Evolutionary conservation across 2,113 vertebrate species (phyloP).

Genomic region (Oceanodroma tethys): DNA sequence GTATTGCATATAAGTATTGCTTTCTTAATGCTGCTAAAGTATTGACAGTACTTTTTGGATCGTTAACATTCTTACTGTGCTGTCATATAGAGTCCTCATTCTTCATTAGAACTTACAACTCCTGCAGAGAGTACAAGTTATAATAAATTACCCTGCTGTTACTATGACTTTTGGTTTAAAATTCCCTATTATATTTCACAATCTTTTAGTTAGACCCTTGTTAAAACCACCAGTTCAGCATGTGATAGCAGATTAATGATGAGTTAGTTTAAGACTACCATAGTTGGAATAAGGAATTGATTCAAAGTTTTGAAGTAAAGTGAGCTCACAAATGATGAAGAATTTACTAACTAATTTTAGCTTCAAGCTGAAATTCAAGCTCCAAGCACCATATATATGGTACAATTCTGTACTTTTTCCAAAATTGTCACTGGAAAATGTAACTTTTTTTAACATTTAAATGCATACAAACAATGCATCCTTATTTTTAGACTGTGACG

Average conservation of each 20-base stretch:
- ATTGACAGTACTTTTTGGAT: not conserved
- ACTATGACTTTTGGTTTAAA: not conserved
- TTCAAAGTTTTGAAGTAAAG: not conserved
- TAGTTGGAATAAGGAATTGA: not conserved
- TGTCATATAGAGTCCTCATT: not conserved
- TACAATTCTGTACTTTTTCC: not conserved
- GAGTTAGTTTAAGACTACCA: not conserved
- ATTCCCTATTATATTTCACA: conserved; percentile 42
- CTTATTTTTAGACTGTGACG: not conserved
- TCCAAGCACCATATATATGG: not conserved
- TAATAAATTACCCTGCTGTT: not conserved
- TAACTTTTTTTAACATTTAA: not conserved
- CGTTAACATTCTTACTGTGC: not conserved
- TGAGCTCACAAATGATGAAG: not conserved
- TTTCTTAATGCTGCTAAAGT: not conserved
- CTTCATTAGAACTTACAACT: not conserved
- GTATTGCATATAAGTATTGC: not conserved
- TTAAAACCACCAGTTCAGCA: conserved; percentile 66
- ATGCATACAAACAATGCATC: not conserved
- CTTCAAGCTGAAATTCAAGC: not conserved
- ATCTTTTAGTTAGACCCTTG: conserved; percentile 72
- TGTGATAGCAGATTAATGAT: conserved; percentile 70
- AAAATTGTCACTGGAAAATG: not conserved
- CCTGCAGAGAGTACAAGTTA: not conserved
- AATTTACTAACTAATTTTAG: not conserved